Evolutionary conservation across 2,797 vertebrate species (phyloP).

Genomic region (Lagorchestes hirsutus): DNA sequence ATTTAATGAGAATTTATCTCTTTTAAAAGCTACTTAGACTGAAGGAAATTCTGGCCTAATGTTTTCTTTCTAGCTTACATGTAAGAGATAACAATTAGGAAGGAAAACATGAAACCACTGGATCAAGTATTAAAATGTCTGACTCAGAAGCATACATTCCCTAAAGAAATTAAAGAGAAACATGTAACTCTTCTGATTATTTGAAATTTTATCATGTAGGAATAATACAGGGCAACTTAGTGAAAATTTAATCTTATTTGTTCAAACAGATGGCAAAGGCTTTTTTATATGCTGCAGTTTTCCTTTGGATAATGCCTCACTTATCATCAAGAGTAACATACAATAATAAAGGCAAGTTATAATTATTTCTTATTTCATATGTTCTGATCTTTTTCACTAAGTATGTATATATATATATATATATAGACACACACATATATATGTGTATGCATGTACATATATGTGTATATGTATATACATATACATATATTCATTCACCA

Average conservation of each 20-base stretch:
- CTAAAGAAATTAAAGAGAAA: conserved; percentile 4
- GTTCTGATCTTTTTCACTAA: conserved; percentile 4
- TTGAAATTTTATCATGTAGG: conserved; percentile 21
- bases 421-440: not conserved
- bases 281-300: conserved; percentile 46
- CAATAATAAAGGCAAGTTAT: conserved; percentile 69
- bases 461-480: too few species aligned
- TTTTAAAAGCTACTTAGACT: not conserved
- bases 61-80: conserved; percentile 35
- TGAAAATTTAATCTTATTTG: conserved; percentile 59
- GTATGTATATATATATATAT: conserved; percentile 38
- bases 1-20: not conserved
- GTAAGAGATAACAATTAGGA: not conserved
- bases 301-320: conserved; percentile 65
- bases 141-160: not conserved
- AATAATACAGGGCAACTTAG: conserved; percentile 46
- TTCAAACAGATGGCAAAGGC: conserved; percentile 72
- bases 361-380: not conserved
- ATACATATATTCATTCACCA: too few species aligned
- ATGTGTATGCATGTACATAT: too few species aligned
- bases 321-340: conserved; percentile 55
- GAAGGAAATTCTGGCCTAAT: not conserved
- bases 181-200: conserved; percentile 36
- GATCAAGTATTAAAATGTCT: not conserved
- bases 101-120: not conserved